A percentile compares a stretch with the other conserved stretches of the same genome.
Evolutionary conservation across 2,888 invertebrate species (phyloP).

Genomic region (Crossocerus cetratus): DNA sequence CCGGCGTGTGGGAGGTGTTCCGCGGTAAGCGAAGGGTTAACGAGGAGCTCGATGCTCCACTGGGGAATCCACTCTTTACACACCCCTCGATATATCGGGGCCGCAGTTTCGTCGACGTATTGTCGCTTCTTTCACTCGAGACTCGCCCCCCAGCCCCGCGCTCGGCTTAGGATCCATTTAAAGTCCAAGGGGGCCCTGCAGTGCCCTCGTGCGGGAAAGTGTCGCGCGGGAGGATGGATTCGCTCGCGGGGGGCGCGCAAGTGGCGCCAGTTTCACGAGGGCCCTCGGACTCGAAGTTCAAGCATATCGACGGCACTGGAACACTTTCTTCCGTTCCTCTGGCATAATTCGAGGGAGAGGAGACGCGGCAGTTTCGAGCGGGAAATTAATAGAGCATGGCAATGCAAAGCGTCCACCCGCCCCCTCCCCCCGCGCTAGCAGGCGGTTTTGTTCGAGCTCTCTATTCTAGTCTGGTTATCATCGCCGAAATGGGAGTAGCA

Average conservation of each 20-base stretch:
- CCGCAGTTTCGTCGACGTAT: neutral
- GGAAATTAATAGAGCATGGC: slow-evolving; percentile 39
- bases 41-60: neutral
- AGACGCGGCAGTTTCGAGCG: slow-evolving; percentile 17
- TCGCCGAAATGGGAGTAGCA: neutral
- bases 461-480: no score
- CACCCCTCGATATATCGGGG: neutral
- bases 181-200: neutral
- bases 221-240: neutral
- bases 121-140: neutral
- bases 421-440: no score
- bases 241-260: no score
- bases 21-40: neutral
- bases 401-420: slow-evolving; percentile 23
- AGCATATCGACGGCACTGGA: no score
- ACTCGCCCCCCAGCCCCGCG: neutral
- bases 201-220: neutral
- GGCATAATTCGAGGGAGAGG: no score
- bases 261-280: no score
- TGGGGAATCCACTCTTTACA: neutral
- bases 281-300: no score
- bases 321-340: neutral
- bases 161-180: neutral
- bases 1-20: neutral
- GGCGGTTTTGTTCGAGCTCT: no score